Conservation (phyloP, 2,113 vertebrate species). For the Ramphastos sulfuratus region DNA sequence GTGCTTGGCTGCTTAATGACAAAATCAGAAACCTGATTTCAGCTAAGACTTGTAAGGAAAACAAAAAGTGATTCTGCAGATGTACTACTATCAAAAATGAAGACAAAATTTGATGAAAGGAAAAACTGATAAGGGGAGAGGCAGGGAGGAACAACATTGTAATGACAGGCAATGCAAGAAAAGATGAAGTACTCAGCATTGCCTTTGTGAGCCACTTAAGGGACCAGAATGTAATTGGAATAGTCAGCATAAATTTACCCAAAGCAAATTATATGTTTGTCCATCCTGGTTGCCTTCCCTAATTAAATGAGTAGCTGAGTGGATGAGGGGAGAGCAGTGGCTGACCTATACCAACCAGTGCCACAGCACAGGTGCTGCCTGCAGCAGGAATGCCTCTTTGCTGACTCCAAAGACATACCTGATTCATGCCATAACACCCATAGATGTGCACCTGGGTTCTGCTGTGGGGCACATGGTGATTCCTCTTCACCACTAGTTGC, state of each 20-base stretch:
- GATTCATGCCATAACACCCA: neutral
- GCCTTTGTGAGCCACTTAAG: neutral
- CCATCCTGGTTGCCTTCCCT: neutral
- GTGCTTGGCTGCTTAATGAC: neutral
- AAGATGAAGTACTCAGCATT: neutral
- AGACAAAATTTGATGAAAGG: neutral
- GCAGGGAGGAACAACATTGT: rapidly evolving
- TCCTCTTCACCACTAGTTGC: neutral
- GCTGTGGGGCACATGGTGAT: neutral
- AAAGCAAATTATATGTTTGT: neutral
- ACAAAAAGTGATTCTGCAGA: neutral
- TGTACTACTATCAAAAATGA: neutral
- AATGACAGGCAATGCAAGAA: neutral
- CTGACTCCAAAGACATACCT: neutral
- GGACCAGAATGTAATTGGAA: neutral
- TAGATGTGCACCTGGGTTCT: neutral
- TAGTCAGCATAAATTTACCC: neutral
- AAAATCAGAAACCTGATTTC: neutral
- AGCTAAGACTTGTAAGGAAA: neutral
- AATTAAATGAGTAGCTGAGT: neutral
- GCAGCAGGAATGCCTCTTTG: neutral
- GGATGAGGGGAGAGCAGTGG: neutral
- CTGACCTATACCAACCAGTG: neutral
- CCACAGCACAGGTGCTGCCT: neutral
- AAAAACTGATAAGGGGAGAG: neutral